Percentiles rank a stretch among this genome's conserved stretches.
phyloP scores from a whole-genome alignment of 1,140 invertebrate species.

The Brachionus rubens region DNA sequence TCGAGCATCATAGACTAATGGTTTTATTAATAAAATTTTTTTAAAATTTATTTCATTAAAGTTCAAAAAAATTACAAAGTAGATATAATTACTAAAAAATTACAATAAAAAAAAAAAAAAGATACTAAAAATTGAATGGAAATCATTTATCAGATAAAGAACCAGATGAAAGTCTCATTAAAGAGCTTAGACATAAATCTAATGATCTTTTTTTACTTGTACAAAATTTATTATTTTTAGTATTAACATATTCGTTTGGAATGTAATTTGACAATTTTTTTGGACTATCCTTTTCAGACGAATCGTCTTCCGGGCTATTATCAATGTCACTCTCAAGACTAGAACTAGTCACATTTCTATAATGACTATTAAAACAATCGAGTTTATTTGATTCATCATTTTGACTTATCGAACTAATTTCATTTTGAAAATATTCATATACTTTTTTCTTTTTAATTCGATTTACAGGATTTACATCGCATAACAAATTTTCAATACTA shows the following conservation, averaged over 20 bases:
- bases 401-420: not conserved
- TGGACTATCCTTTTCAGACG: no score
- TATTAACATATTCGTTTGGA: no score
- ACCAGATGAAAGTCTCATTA: not conserved
- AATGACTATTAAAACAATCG: no score
- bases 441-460: constrained; percentile 8
- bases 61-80: no score
- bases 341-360: no score
- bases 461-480: not conserved
- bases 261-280: no score
- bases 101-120: not conserved
- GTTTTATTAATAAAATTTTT: no score
- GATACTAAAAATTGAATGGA: not conserved
- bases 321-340: no score
- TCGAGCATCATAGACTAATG: no score
- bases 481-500: not conserved
- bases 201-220: constrained; percentile 5
- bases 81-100: not conserved
- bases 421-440: constrained; percentile 18
- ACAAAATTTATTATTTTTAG: not conserved
- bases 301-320: no score
- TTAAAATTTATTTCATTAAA: no score
- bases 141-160: constrained; percentile 10
- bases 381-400: no score
- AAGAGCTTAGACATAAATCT: not conserved